Conservation (phyloP, 2,113 vertebrate genomes). For the Pseudopodoces humilis region DNA sequence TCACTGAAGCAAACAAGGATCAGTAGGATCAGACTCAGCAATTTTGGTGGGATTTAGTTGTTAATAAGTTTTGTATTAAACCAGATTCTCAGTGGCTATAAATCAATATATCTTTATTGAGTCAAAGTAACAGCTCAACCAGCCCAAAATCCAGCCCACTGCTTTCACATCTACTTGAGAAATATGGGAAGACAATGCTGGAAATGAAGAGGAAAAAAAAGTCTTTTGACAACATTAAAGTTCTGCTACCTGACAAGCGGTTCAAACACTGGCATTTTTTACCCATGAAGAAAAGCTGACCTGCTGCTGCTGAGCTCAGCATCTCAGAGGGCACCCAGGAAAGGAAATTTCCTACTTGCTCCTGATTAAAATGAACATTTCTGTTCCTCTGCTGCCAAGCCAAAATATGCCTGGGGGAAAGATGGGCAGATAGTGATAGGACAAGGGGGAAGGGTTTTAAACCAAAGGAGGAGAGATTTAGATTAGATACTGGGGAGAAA, state of each 20-base stretch:
- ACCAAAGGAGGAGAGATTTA: neutral
- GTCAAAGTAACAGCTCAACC: neutral
- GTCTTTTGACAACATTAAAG: neutral
- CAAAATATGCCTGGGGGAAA: neutral
- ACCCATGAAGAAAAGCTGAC: neutral
- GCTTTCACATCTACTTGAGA: neutral
- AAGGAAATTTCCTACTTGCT: neutral
- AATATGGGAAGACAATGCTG: neutral
- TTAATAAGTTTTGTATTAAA: neutral
- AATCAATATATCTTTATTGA: neutral
- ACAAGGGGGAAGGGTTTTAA: neutral
- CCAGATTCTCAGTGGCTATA: neutral
- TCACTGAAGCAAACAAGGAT: neutral
- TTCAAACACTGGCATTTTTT: neutral
- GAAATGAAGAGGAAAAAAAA: neutral
- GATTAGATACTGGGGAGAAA: neutral
- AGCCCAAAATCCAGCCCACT: neutral
- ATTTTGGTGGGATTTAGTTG: neutral
- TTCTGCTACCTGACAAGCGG: neutral
- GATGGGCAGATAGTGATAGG: neutral
- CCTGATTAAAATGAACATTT: neutral
- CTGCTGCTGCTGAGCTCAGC: slow-evolving; percentile 15
- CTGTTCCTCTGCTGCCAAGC: neutral
- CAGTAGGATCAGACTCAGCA: neutral
- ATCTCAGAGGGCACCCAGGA: neutral